Base-by-base conservation (phyloP, 2,113 vertebrate genomes). In the Varanus salvator region DNA sequence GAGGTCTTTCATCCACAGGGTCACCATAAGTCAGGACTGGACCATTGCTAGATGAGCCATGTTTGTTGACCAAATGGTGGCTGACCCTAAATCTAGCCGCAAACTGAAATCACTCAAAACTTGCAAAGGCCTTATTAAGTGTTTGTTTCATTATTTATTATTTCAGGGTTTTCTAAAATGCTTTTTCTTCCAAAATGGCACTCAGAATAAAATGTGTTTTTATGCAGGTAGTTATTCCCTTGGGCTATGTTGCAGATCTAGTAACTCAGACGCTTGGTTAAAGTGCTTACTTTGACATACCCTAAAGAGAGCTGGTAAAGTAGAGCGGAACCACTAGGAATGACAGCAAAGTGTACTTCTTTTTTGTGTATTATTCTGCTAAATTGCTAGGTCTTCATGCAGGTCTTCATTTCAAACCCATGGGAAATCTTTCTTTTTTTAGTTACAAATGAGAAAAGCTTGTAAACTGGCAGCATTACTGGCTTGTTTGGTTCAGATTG, bases 401-500 rank as follows among this genome's bases (percentile, higher is more conserved):
- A 12, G 82, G 68, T 80, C 91, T 38, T 83, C 76, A 15, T 90
- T 96, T 94, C 69, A 66, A 88, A 88, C 84, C 60, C 72, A 76
- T 93, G 23, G 48, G 38, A 71, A 90, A 86, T 90, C 89, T 15
- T 50, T 57, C 25, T 27, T 86, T 57, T 88, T 80, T 66, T 90
- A 87, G 86, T 72, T 91, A 88, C 75, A 76, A 69, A 75, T 75
- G 78, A 64, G 8, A 89, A 83, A 74, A 14, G 2, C 50, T 90
- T 91, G 6, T n/a, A 25, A 93, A 38, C 69, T 93, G 93, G 66
- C 89, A 87, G 52, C 52, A 14, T 6, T 76, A 12, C 54, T 89
- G 60, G 71, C 91, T 93, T 93, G 88, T 90, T 93, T 94, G 85
- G 74, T 88, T 93, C 81, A 29, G 77, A 91, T 60, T 91, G 57